Base-by-base conservation (phyloP, 2,888 invertebrate species). In the Argyresthia goedartella region DNA sequence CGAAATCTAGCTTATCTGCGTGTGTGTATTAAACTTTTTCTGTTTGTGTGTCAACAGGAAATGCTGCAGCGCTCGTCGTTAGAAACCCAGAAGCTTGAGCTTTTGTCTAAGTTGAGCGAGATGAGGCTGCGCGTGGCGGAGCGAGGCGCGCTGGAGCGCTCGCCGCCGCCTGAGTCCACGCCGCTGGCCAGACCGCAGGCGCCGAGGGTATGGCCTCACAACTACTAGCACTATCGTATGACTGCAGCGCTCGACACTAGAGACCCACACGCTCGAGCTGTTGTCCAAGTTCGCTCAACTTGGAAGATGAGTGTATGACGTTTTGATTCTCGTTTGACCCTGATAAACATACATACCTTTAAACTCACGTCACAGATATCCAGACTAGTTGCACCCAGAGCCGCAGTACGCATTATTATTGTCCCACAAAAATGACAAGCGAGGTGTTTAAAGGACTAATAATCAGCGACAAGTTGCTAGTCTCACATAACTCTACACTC, bases 231-330 rank as follows among this genome's bases (percentile, higher is more conserved):
- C 39, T 8, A 39, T 8, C 8, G 95, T 96, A 88, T 90, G 96
- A 85, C 82, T 97, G 51, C 93, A 94, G 52, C 89, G 96, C 52
- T 96, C 97, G 15, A 93, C 96, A 3, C 78, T 98, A 56, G 98
- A 98, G 87, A 97, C 97, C 0, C 97, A 97, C 80, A 97, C 98
- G 79, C 81, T 98, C 64, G 98, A 98, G 78, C 85, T 99, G 59
- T 89, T 98, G 86, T 95, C 96, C 43, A 96, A 98, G 62, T 89
- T 99, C 60, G n/a, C n/a, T n/a, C n/a, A n/a, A n/a, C n/a, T n/a
- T 96, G 97, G 55, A 97, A 96, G 72, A 89, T 98, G 61, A 95
- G 98, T n/a, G n/a, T n/a, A n/a, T n/a, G n/a, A n/a, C n/a, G n/a
- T n/a, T n/a, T n/a, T n/a, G n/a, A n/a, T n/a, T n/a, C n/a, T n/a